Conservation (phyloP, 2,888 invertebrate species). For the Andrena dorsata region DNA sequence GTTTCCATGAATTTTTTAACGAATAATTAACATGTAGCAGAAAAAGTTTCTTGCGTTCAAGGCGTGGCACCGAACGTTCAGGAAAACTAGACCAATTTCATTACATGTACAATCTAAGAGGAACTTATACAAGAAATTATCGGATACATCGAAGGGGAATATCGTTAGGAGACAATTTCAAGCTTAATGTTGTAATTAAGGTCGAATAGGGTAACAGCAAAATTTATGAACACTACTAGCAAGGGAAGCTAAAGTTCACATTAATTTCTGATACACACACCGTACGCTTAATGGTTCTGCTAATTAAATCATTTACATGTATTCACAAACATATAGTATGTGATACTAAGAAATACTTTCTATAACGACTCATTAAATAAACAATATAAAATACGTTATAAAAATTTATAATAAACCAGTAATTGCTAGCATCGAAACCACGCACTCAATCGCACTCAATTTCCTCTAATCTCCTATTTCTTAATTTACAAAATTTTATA, state of each 20-base stretch:
- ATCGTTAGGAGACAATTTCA: conserved; percentile 25
- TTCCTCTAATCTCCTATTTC: no score
- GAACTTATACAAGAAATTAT: conserved; percentile 6
- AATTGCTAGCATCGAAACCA: no score
- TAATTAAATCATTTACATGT: conserved; percentile 2
- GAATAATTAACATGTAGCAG: background rate
- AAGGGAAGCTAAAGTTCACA: conserved; percentile 20
- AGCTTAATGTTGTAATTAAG: conserved; percentile 37
- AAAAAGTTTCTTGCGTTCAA: background rate
- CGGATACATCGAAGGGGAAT: background rate
- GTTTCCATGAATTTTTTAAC: background rate
- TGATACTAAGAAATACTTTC: background rate
- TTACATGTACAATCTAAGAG: conserved; percentile 9
- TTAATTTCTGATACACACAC: conserved; percentile 11
- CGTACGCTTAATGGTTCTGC: conserved; percentile 4
- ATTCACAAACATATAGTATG: background rate
- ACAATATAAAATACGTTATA: background rate
- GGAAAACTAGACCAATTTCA: background rate
- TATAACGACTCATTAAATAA: background rate
- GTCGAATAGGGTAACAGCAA: conserved; percentile 16
- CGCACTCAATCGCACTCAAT: no score
- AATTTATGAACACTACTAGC: conserved; percentile 34
- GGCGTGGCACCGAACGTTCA: background rate
- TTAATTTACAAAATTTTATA: no score
- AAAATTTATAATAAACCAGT: no score